phyloP scores from a whole-genome alignment of 2,888 invertebrate genomes.

The Tetramorium bicarinatum region DNA sequence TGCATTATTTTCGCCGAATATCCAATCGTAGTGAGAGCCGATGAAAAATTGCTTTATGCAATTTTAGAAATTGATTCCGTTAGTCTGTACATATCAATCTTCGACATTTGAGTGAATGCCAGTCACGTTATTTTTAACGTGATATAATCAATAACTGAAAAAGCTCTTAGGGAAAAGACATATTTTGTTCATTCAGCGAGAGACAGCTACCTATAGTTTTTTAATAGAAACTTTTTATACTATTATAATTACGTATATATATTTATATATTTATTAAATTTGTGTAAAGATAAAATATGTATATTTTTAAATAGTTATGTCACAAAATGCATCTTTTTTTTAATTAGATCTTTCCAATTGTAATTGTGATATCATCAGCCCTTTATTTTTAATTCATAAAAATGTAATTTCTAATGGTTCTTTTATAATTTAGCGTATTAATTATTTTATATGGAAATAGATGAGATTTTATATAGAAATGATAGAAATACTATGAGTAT shows the following conservation, averaged over 20 bases:
- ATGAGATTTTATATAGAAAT: too few relatives aligned
- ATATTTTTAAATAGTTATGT: background rate
- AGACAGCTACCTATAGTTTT: background rate
- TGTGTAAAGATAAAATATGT: background rate
- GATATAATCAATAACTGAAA: conserved; percentile 12
- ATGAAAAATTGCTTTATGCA: conserved; percentile 64
- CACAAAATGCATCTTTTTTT: background rate
- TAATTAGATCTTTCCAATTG: background rate
- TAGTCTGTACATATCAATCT: conserved; percentile 31
- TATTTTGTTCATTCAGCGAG: background rate
- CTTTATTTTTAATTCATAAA: background rate
- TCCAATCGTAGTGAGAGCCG: conserved; percentile 71
- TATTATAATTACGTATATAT: background rate
- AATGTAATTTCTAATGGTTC: background rate
- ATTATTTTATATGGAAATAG: background rate
- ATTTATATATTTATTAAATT: background rate
- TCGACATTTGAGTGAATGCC: conserved; percentile 29
- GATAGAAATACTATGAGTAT: background rate
- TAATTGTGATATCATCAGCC: background rate
- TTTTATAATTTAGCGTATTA: background rate
- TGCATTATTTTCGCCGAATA: conserved; percentile 78
- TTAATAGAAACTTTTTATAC: background rate
- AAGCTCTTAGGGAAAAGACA: background rate
- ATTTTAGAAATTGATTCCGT: conserved; percentile 60
- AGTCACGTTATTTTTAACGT: conserved; percentile 40